Evolutionary conservation across 2,888 invertebrate genomes (phyloP), one percentile per base, ranked within the genome.

Genomic region (Cryptus viduatorius): DNA sequence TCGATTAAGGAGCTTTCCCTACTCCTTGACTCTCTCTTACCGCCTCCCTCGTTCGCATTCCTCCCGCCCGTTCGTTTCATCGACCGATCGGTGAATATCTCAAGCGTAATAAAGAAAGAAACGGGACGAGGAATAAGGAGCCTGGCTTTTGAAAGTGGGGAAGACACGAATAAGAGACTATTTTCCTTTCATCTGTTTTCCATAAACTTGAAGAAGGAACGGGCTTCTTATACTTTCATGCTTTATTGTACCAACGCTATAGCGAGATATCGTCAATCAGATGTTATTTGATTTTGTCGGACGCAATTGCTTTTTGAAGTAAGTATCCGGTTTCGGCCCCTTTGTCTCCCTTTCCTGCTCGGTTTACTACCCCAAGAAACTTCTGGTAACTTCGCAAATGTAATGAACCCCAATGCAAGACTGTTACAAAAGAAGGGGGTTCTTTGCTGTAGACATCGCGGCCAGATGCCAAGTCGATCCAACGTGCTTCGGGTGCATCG

Each of bases 61-160:
- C 42, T 69, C 14, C 16, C 31, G 3, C 24, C 19, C 59, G 44
- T 75, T 80, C 67, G 48, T 80, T 68, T 75, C 75, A 61, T 69
- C 69, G 37, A 37, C 31, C 24, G 48, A 71, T 72, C 53, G 19
- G 12, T 64, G 79, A 79, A 79, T 65, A 61, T 61, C 46, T 67
- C 48, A 44, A 78, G 56, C 48, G 69, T 61, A 61, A 79, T 65
- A 56, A 79, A 65, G 56, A 79, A 67, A 37, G 64, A 46, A 19
- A 42, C 37, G 42, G 64, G 19, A 19, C 48, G 16, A 37, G 31
- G 24, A 53, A 67, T 31, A 16, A 50, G n/a, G 42, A 42, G 42
- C 42, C 29, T 50, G 1, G 50, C 50, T 48, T 69, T 67, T 29
- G 61, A 42, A 67, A 31, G 65, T 16, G 19, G 16, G 37, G 37